Base-by-base conservation (phyloP, 2,888 invertebrate genomes). In the Theretra japonica region DNA sequence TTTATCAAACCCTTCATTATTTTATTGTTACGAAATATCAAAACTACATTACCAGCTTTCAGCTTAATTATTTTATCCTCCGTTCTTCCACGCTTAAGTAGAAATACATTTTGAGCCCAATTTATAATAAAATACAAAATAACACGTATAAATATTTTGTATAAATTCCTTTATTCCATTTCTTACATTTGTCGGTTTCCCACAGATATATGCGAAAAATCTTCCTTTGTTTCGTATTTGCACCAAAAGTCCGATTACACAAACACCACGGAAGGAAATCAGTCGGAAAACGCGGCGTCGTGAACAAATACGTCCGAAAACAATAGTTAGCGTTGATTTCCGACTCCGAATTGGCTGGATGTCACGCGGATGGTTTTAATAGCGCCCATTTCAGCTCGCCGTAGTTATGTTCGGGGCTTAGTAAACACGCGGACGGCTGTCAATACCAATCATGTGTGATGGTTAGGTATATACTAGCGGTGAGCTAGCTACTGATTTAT, bases 301-400 rank as follows among this genome's bases (percentile, higher is more conserved):
- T 59, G 28, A 28, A 23, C 21, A 65, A 41, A 65, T 17, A 23
- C 23, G 41, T 41, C 65, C 65, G 23, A 25, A 62, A 23, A 65
- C 48, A 65, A 65, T 50, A 50, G 68, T 70, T 58, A 58, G 21
- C 23, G 41, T 58, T 70, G 58, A 58, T 58, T 70, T 70, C 78
- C 75, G 69, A 68, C 74, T 58, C 58, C 69, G 69, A 74, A 78
- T 80, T 73, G 75, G 73, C 69, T 75, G 73, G 62, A 72, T 78
- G 76, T 80, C 76, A 74, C 75, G 72, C 68, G 68, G 68, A 74
- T 72, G 73, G 65, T 58, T 75, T 76, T 75, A 80, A 80, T 80
- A 77, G 73, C 79, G 62, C 73, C 75, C 78, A 53, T 60, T 70
- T 50, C 70, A 60, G 60, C 58, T 41, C 41, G 41, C 23, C 33